phyloP scores from a whole-genome alignment of 2,113 vertebrate species.

The Dryoscopus gambensis region DNA sequence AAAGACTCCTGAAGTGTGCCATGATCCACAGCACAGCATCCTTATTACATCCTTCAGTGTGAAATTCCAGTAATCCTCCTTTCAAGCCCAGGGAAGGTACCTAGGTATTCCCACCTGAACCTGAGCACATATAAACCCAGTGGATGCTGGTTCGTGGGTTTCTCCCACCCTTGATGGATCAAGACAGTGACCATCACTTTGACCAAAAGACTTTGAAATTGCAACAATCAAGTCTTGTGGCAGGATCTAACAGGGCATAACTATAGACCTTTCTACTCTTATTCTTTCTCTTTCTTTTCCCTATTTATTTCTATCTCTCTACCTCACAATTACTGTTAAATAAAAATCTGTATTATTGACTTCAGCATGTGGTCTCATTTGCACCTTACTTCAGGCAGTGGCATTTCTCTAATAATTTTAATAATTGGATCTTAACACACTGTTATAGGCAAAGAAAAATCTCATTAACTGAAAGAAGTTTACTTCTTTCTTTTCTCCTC shows the following conservation, averaged over 20 bases:
- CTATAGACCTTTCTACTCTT: not conserved
- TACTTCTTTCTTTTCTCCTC: not conserved
- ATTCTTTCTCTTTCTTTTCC: not conserved
- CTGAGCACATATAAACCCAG: not conserved
- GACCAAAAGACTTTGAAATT: not conserved
- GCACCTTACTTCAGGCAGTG: not conserved
- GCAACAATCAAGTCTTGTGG: not conserved
- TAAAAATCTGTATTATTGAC: not conserved
- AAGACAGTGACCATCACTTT: not conserved
- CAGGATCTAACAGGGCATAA: not conserved
- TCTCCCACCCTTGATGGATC: not conserved
- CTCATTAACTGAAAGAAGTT: not conserved
- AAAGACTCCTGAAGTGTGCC: not conserved
- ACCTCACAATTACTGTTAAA: not conserved
- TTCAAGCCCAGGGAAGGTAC: not conserved
- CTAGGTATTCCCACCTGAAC: not conserved
- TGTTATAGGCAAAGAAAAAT: not conserved
- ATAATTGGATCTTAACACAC: not conserved
- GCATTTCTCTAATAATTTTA: not conserved
- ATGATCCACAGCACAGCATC: not conserved
- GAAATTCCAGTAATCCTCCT: not conserved
- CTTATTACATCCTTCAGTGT: not conserved
- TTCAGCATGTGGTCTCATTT: not conserved
- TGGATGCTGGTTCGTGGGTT: not conserved
- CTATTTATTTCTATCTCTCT: not conserved